These are phyloP conservation scores for Operophtera brumata DNA, from an alignment of 2,888 invertebrate genomes.

Conservation along the genomic window DNA sequence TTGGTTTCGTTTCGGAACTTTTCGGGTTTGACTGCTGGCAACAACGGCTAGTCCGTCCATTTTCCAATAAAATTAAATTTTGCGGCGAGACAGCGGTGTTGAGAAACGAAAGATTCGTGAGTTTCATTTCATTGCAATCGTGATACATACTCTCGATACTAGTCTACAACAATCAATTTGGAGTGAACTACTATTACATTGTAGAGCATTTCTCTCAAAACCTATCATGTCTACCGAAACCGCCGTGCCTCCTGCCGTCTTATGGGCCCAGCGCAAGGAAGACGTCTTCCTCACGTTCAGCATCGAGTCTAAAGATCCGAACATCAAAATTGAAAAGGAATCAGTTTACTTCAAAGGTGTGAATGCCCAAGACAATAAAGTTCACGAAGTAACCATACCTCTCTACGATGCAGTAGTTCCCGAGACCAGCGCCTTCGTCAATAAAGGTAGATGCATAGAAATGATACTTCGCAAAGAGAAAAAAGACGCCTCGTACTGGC, in stretches of 20 bases:
- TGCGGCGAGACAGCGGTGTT: conserved; percentile 28
- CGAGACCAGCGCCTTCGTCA: conserved; percentile 86
- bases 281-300: conserved; percentile 93
- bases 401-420: conserved; percentile 91
- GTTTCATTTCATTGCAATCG: conserved; percentile 20
- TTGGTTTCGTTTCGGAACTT: too few relatives aligned
- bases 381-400: conserved; percentile 93
- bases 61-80: conserved; percentile 22
- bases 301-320: conserved; percentile 93
- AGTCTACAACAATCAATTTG: conserved; percentile 18
- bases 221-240: conserved; percentile 73
- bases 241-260: conserved; percentile 87
- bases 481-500: conserved; percentile 91
- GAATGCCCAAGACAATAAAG: conserved; percentile 91
- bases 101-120: conserved; percentile 19
- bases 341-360: conserved; percentile 91
- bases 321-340: conserved; percentile 87
- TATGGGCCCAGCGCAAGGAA: conserved; percentile 96
- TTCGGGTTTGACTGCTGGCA: too few relatives aligned
- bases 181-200: conserved; percentile 3
- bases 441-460: conserved; percentile 88
- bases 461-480: conserved; percentile 86
- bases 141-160: conserved; percentile 7
- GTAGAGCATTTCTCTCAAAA: conserved; percentile 4
- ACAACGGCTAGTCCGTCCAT: conserved; percentile 3